These are phyloP conservation scores for Lepilemur ruficaudatus DNA, from an alignment of 2,797 vertebrate genomes.

Conservation along the genomic window DNA sequence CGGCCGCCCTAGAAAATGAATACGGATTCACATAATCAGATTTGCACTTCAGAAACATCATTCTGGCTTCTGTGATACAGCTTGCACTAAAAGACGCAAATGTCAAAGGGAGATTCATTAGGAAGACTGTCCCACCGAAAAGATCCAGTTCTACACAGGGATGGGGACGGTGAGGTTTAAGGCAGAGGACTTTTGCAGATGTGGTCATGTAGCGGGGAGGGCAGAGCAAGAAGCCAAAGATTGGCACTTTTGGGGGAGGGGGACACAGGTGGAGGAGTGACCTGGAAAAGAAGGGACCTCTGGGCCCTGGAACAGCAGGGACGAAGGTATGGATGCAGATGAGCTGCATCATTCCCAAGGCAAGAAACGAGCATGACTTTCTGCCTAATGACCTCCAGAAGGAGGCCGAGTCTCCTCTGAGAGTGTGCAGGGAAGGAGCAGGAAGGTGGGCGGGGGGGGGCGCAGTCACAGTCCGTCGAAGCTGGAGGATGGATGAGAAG, in stretches of 20 bases:
- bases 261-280: neutral
- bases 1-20: neutral
- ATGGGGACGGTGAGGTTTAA: neutral
- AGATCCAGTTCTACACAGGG: rapidly evolving
- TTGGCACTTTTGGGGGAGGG: too few relatives aligned
- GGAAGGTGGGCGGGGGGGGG: too few relatives aligned
- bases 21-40: neutral
- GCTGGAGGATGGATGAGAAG: rapidly evolving
- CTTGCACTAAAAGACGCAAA: too few relatives aligned
- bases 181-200: neutral
- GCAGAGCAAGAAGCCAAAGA: neutral
- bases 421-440: too few relatives aligned
- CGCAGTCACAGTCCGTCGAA: rapidly evolving
- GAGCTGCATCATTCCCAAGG: neutral
- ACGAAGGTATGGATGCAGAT: too few relatives aligned
- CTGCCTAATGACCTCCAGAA: neutral
- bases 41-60: neutral
- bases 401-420: neutral
- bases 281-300: neutral
- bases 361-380: neutral
- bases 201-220: rapidly evolving
- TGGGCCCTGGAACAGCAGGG: neutral
- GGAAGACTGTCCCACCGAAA: neutral
- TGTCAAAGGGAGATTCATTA: too few relatives aligned
- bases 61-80: neutral